Evolutionary conservation across 2,797 vertebrate species (phyloP).

Genomic region (Lutjanus campechanus): DNA sequence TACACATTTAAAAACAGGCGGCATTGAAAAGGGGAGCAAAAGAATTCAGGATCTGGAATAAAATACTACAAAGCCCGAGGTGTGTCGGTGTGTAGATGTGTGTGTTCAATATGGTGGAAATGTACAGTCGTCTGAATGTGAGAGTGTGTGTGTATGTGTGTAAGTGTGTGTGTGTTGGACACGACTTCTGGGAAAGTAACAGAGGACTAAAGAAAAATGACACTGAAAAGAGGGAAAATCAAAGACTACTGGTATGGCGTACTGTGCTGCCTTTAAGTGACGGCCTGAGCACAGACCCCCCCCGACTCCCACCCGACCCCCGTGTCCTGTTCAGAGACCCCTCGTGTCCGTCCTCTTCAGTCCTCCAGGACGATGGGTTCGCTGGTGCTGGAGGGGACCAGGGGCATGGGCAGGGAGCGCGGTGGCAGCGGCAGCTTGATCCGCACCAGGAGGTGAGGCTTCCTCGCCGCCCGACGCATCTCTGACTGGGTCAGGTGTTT

Average conservation of each 20-base stretch:
- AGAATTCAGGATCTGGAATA: constrained; percentile 69
- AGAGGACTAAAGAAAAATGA: constrained; percentile 67
- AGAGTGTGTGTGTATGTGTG: constrained; percentile 38
- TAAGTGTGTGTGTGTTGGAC: constrained; percentile 38
- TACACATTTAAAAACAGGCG: constrained; percentile 82
- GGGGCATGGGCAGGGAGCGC: constrained; percentile 83
- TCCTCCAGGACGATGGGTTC: constrained; percentile 96
- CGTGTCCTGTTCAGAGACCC: constrained; percentile 55
- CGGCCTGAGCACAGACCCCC: constrained; percentile 60
- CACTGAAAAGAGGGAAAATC: constrained; percentile 54
- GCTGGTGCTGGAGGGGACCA: constrained; percentile 92
- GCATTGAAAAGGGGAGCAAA: constrained; percentile 64
- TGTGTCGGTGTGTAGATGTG: constrained; percentile 29
- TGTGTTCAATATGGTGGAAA: constrained; percentile 31
- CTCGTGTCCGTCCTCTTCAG: constrained; percentile 71
- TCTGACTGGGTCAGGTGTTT: constrained; percentile 94
- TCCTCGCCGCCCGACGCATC: constrained; percentile 92
- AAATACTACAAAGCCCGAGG: constrained; percentile 73
- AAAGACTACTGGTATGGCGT: constrained; percentile 72
- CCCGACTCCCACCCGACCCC: constrained; percentile 23
- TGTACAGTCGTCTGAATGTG: constrained; percentile 38
- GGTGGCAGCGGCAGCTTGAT: constrained; percentile 89
- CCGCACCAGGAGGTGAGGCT: constrained; percentile 92
- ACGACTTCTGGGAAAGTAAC: constrained; percentile 65
- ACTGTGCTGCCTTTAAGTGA: constrained; percentile 63